A percentile compares a stretch with the other conserved stretches of the same genome.
phyloP scores from a whole-genome alignment of 2,113 vertebrate species.

The Symphodus melops region DNA sequence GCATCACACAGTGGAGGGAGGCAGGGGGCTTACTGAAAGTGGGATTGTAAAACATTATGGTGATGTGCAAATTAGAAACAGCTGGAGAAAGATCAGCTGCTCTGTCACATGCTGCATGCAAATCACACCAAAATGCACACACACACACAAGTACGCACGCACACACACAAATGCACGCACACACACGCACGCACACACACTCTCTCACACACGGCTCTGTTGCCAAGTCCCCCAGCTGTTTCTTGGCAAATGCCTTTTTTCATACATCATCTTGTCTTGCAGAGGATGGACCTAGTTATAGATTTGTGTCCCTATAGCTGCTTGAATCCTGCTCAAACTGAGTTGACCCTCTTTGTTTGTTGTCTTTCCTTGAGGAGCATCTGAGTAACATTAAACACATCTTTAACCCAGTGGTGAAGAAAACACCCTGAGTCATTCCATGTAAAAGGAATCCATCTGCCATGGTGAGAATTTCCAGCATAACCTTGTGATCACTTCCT shows the following conservation, averaged over 20 bases:
- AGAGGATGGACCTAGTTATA: constrained; percentile 14
- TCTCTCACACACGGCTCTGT: background rate
- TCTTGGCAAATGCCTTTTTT: constrained; percentile 34
- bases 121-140: background rate
- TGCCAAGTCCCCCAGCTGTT: constrained; percentile 53
- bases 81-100: constrained; percentile 64
- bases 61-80: constrained; percentile 76
- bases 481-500: background rate
- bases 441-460: constrained; percentile 5
- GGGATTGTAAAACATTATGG: constrained; percentile 69
- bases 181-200: constrained; percentile 11
- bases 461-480: constrained; percentile 11
- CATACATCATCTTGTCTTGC: constrained; percentile 37
- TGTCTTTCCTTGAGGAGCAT: background rate
- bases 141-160: background rate
- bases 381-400: background rate
- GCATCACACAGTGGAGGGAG: constrained; percentile 29
- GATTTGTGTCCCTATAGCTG: background rate
- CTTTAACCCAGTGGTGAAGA: background rate
- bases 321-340: background rate
- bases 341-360: background rate
- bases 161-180: too few species aligned
- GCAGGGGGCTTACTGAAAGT: constrained; percentile 57
- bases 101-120: constrained; percentile 25
- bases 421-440: background rate